Conservation (phyloP, 2,113 vertebrate species). For the Clupea harengus region DNA sequence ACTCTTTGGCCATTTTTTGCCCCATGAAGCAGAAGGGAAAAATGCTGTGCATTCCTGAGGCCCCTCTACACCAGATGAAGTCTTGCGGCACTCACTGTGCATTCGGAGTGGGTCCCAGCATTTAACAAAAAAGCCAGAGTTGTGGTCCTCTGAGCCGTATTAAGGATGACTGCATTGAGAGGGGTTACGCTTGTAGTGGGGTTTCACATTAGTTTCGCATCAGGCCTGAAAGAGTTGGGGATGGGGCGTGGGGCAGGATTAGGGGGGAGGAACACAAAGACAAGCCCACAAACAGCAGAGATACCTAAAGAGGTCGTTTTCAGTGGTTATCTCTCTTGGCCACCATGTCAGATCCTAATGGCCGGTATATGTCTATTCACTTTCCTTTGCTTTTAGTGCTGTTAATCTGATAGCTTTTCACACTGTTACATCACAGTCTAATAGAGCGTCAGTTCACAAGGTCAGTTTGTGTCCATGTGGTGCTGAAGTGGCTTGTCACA, state of each 20-base stretch:
- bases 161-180: not conserved
- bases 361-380: not conserved
- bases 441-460: not conserved
- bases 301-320: slow-evolving; percentile 12
- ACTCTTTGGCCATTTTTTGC: not conserved
- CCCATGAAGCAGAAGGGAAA: not conserved
- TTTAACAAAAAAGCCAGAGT: not conserved
- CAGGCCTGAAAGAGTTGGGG: not conserved
- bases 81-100: not conserved
- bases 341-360: not conserved
- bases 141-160: not conserved
- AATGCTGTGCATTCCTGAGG: not conserved
- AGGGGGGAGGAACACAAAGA: no score
- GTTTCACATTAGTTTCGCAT: not conserved
- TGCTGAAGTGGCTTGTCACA: not conserved
- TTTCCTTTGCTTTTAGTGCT: not conserved
- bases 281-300: not conserved
- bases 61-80: not conserved
- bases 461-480: not conserved
- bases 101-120: not conserved
- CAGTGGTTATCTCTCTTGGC: not conserved
- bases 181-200: not conserved
- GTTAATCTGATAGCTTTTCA: not conserved
- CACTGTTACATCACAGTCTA: not conserved
- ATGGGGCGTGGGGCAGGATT: no score